Conservation (phyloP, 1,140 invertebrate genomes). For the Chrysomallon squamiferum region DNA sequence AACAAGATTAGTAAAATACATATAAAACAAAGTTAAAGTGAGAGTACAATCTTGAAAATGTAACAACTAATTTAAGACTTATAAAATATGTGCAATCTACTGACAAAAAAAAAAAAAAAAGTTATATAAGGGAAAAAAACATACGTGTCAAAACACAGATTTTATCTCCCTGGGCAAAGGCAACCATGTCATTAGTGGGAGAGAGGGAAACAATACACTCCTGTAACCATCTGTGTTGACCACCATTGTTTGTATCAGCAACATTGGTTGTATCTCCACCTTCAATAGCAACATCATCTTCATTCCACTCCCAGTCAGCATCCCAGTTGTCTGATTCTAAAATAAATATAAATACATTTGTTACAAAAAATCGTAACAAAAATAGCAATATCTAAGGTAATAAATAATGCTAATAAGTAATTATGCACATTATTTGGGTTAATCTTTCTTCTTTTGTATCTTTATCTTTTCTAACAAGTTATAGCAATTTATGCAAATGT, state of each 20-base stretch:
- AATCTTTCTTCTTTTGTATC: no score
- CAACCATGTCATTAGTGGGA: slow-evolving; percentile 75
- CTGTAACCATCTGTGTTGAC: slow-evolving; percentile 71
- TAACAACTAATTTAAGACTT: no score
- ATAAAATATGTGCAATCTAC: no score
- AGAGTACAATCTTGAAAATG: no score
- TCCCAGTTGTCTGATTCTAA: slow-evolving; percentile 38
- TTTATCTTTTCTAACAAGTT: no score
- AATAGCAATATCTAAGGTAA: background rate
- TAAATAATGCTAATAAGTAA: background rate
- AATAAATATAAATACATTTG: background rate
- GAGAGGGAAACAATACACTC: slow-evolving; percentile 76
- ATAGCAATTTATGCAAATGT: no score
- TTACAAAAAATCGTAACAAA: background rate
- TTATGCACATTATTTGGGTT: no score
- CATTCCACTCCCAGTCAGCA: slow-evolving; percentile 52
- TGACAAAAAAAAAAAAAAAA: no score
- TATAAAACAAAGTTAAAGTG: no score
- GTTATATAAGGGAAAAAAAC: no score
- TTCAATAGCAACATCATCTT: slow-evolving; percentile 35
- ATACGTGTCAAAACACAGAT: slow-evolving; percentile 73
- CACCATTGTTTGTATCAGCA: slow-evolving; percentile 24
- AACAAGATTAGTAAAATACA: no score
- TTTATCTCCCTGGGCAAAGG: slow-evolving; percentile 72
- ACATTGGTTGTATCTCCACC: slow-evolving; percentile 19